phyloP scores from a whole-genome alignment of 2,797 vertebrate species.

The Hydrophis major region DNA sequence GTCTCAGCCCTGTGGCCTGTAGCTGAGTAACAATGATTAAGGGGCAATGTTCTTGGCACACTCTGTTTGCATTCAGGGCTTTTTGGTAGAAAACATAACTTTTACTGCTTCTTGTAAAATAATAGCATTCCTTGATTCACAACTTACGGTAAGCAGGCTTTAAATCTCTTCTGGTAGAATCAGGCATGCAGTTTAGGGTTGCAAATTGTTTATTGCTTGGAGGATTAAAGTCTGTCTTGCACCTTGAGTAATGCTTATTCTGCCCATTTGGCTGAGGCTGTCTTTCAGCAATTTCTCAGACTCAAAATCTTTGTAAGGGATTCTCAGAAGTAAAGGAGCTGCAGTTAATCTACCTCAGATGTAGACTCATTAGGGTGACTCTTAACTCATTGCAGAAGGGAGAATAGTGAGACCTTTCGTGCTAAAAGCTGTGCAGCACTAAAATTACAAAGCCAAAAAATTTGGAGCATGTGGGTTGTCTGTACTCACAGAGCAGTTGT shows the following conservation, averaged over 20 bases:
- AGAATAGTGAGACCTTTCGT: background rate
- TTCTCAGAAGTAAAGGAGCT: background rate
- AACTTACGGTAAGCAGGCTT: background rate
- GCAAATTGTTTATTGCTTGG: background rate
- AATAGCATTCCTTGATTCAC: background rate
- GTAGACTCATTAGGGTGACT: background rate
- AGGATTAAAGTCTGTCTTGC: background rate
- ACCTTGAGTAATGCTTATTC: background rate
- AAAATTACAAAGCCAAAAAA: background rate
- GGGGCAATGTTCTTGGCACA: background rate
- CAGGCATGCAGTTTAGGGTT: background rate
- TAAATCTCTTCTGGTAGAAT: background rate
- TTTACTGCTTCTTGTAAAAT: background rate
- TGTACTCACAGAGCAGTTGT: background rate
- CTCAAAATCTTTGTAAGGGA: background rate
- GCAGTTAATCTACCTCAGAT: background rate
- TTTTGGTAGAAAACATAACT: background rate
- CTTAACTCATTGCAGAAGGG: background rate
- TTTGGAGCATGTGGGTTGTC: background rate
- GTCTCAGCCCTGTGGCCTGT: background rate
- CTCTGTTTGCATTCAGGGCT: background rate
- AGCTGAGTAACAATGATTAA: background rate
- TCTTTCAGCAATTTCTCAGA: background rate
- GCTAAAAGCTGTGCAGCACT: background rate
- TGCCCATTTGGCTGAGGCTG: background rate